phyloP scores from a whole-genome alignment of 30 jellyfish, hydroid and myxozoan species.

The Hydra vulgaris region DNA sequence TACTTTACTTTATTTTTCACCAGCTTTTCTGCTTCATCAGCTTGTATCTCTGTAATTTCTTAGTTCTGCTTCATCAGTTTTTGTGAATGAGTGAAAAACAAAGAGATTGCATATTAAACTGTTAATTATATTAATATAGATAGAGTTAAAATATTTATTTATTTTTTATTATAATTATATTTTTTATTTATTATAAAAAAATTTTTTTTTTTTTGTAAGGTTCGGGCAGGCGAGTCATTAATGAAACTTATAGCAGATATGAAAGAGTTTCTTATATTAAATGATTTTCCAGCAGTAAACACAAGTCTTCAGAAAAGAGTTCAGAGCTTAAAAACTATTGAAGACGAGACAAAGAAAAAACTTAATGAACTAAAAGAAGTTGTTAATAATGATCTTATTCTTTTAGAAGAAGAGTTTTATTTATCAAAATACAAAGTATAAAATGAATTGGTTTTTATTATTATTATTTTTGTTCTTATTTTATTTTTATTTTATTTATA shows the following conservation, averaged over 20 bases:
- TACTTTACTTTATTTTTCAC: too few relatives aligned
- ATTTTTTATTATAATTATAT: too few relatives aligned
- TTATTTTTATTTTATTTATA: too few relatives aligned
- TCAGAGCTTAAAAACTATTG: conserved; percentile 26
- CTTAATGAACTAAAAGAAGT: conserved; percentile 36
- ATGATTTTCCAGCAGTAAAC: conserved; percentile 76
- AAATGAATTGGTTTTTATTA: not conserved
- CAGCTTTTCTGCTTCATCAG: too few relatives aligned
- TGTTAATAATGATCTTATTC: conserved; percentile 35
- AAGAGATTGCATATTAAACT: too few relatives aligned
- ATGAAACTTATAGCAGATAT: conserved; percentile 68
- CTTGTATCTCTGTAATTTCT: too few relatives aligned
- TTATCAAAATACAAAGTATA: conserved; percentile 24
- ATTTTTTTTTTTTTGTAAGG: conserved; percentile 28
- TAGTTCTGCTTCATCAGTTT: too few relatives aligned
- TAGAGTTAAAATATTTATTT: too few relatives aligned
- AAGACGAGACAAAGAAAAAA: conserved; percentile 46
- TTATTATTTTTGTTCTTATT: too few relatives aligned
- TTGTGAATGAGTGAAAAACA: too few relatives aligned
- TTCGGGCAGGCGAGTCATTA: conserved; percentile 86
- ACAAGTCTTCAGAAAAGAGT: conserved; percentile 38
- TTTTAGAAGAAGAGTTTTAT: conserved; percentile 42
- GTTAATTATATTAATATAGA: too few relatives aligned
- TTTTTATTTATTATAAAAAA: too few relatives aligned
- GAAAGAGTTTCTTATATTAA: conserved; percentile 69